A percentile compares a stretch with the other conserved stretches of the same genome.
Conservation (phyloP, 2,797 vertebrate genomes). For the Eutrigla gurnardus region DNA sequence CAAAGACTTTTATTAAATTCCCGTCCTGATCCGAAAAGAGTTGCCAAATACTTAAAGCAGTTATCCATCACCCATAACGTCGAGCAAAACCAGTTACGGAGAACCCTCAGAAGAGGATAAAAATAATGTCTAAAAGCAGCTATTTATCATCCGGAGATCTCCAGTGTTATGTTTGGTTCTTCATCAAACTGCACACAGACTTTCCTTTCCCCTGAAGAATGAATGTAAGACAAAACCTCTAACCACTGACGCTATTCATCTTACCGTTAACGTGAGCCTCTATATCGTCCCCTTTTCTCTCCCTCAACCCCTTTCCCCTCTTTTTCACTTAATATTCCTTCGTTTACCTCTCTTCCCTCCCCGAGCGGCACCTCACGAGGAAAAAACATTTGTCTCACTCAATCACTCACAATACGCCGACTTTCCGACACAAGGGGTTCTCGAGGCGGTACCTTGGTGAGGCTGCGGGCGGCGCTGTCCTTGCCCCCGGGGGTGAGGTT, state of each 20-base stretch:
- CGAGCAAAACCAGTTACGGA: constrained; percentile 52
- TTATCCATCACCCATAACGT: constrained; percentile 57
- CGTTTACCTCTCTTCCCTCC: constrained; percentile 13
- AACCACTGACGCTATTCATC: constrained; percentile 37
- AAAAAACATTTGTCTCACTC: constrained; percentile 16
- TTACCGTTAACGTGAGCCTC: constrained; percentile 25
- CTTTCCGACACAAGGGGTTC: not conserved
- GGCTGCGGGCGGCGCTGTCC: constrained; percentile 95
- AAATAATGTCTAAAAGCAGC: constrained; percentile 54
- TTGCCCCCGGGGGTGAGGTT: constrained; percentile 97
- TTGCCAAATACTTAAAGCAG: constrained; percentile 66
- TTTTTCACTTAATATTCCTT: constrained; percentile 26
- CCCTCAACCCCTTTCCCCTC: not conserved
- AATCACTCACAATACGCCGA: constrained; percentile 19
- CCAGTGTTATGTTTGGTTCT: constrained; percentile 38
- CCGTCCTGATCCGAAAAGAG: constrained; percentile 45
- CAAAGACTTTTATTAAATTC: constrained; percentile 53
- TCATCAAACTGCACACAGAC: constrained; percentile 42
- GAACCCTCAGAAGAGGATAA: constrained; percentile 31
- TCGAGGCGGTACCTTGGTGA: constrained; percentile 91
- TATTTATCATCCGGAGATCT: constrained; percentile 56
- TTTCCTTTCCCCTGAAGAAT: constrained; percentile 44
- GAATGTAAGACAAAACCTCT: constrained; percentile 36
- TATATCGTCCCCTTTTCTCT: constrained; percentile 8
- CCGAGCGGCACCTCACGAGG: not conserved